Percentiles rank a stretch among this genome's conserved stretches.
Conservation (phyloP, 2,797 vertebrate species). For the Tapera naevia region DNA sequence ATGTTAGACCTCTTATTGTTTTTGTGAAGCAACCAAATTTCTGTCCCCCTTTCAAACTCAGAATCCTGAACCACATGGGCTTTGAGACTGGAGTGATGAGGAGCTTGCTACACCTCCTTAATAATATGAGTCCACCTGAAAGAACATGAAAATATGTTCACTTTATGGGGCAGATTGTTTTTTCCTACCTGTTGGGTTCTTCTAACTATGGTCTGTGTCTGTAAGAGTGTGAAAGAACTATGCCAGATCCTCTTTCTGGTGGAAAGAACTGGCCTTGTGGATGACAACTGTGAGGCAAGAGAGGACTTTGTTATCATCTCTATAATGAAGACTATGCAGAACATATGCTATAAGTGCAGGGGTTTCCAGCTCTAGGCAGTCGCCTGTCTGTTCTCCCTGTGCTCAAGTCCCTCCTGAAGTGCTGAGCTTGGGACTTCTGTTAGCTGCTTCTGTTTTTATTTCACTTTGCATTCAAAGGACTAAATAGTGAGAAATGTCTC, state of each 20-base stretch:
- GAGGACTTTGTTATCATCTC: background rate
- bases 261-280: background rate
- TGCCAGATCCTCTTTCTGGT: background rate
- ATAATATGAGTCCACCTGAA: background rate
- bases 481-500: conserved; percentile 5
- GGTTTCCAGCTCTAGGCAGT: conserved; percentile 7
- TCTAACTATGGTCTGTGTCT: background rate
- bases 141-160: background rate
- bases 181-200: background rate
- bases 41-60: background rate
- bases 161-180: accelerated
- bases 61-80: background rate
- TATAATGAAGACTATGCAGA: background rate
- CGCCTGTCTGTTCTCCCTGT: background rate
- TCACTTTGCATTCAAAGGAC: conserved; percentile 39
- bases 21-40: background rate
- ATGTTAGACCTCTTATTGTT: background rate
- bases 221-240: background rate
- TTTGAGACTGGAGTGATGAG: background rate
- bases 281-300: background rate
- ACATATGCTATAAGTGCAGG: background rate
- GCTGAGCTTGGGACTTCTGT: conserved; percentile 21
- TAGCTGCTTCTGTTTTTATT: conserved; percentile 46
- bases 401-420: background rate
- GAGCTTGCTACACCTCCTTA: background rate